Conservation (phyloP, 2,797 vertebrate species). For the Enteromius thamalakanensis region DNA sequence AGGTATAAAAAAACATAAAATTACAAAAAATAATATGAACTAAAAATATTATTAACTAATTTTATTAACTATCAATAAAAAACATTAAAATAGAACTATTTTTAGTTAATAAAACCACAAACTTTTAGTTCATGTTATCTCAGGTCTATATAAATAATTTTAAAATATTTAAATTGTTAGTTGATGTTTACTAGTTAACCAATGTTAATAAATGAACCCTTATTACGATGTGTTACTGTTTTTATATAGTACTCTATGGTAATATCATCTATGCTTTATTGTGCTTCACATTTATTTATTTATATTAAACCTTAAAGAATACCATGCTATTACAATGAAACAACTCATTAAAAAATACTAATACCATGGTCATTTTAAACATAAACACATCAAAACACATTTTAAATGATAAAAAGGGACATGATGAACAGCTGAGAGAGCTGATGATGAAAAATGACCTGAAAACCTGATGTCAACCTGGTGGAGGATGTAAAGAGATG, state of each 20-base stretch:
- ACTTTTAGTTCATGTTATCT: too few relatives aligned
- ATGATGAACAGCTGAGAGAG: background rate
- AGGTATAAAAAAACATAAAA: background rate
- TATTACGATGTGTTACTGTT: background rate
- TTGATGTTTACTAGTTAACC: background rate
- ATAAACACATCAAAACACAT: background rate
- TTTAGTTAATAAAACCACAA: background rate
- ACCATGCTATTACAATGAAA: background rate
- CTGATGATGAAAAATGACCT: background rate
- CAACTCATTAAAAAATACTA: background rate
- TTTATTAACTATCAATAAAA: background rate
- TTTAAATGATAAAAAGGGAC: background rate
- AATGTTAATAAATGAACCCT: background rate
- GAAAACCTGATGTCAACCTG: conserved; percentile 10
- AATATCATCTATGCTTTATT: background rate
- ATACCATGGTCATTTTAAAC: background rate
- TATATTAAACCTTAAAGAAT: background rate
- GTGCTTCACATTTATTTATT: background rate
- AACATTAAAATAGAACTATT: background rate
- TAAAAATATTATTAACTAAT: background rate
- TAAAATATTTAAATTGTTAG: background rate
- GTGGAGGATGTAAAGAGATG: conserved; percentile 15
- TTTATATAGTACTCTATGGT: background rate
- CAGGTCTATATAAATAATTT: background rate
- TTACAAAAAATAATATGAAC: background rate